Conservation (phyloP, 30 jellyfish, hydroid and myxozoan species). For the Aurelia aurita region DNA sequence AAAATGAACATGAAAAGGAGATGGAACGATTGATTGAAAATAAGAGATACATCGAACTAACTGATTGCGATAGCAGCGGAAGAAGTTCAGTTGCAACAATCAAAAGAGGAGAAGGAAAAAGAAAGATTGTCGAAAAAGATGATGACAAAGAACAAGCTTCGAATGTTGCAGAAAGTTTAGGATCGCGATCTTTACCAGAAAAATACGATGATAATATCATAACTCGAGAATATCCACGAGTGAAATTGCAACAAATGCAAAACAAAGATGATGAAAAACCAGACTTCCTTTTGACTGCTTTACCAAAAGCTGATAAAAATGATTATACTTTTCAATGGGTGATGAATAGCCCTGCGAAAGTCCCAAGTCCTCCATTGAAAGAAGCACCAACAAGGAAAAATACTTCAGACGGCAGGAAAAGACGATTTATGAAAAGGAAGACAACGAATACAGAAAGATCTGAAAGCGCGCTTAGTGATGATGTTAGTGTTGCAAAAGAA, state of each 20-base stretch:
- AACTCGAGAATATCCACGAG: background rate
- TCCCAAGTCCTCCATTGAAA: constrained; percentile 28
- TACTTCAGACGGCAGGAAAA: constrained; percentile 8
- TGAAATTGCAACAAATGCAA: constrained; percentile 29
- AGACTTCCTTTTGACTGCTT: background rate
- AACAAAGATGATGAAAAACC: constrained; percentile 14
- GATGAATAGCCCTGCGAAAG: constrained; percentile 11
- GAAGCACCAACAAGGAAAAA: background rate
- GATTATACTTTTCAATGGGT: constrained; percentile 66
- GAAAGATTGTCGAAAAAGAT: background rate
- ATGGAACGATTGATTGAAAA: no score
- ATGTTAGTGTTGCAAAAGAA: background rate
- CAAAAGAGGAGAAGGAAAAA: constrained; percentile 18
- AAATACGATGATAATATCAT: constrained; percentile 2
- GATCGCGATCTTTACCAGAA: constrained; percentile 10
- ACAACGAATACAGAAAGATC: background rate
- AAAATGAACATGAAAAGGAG: background rate
- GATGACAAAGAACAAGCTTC: background rate
- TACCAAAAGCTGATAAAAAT: constrained; percentile 54
- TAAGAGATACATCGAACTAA: no score
- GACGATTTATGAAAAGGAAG: constrained; percentile 8
- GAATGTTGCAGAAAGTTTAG: background rate
- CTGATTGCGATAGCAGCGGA: constrained; percentile 12
- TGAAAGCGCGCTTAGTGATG: constrained; percentile 14
- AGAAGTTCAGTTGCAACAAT: background rate